phyloP scores from a whole-genome alignment of 2,113 vertebrate genomes.

The Hyla sarda region DNA sequence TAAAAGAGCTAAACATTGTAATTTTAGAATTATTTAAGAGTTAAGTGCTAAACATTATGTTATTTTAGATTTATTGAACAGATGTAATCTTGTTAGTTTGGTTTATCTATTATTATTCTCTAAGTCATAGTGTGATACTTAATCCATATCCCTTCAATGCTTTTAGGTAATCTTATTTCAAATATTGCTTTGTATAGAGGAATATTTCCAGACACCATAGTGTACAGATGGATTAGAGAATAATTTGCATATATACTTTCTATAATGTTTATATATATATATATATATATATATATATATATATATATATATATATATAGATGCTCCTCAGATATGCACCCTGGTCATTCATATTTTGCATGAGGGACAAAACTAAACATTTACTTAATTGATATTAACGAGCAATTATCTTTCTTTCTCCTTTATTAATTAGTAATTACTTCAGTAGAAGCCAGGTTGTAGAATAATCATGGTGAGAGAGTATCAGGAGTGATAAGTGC shows the following conservation, averaged over 20 bases:
- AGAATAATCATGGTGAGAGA: not conserved
- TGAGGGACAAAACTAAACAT: not conserved
- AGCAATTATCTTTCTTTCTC: not conserved
- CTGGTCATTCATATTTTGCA: conserved; percentile 36
- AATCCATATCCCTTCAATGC: not conserved
- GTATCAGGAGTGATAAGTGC: not conserved
- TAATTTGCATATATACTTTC: not conserved
- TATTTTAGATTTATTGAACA: not conserved
- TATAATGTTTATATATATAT: no score
- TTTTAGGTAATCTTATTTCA: not conserved
- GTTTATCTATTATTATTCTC: not conserved
- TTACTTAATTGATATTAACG: conserved; percentile 24
- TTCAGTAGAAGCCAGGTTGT: not conserved
- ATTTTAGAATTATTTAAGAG: no score
- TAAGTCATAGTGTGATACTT: not conserved
- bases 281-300: no score
- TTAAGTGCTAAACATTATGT: not conserved
- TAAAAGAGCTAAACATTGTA: not conserved
- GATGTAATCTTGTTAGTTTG: not conserved
- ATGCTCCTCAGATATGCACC: not conserved
- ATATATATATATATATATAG: no score
- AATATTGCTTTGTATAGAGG: conserved; percentile 6
- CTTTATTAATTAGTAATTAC: conserved; percentile 26
- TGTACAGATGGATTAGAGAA: not conserved
- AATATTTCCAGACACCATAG: not conserved